These are phyloP conservation scores for Apistogramma diplotaenia DNA, from an alignment of 2,113 vertebrate genomes.

Conservation along the genomic window DNA sequence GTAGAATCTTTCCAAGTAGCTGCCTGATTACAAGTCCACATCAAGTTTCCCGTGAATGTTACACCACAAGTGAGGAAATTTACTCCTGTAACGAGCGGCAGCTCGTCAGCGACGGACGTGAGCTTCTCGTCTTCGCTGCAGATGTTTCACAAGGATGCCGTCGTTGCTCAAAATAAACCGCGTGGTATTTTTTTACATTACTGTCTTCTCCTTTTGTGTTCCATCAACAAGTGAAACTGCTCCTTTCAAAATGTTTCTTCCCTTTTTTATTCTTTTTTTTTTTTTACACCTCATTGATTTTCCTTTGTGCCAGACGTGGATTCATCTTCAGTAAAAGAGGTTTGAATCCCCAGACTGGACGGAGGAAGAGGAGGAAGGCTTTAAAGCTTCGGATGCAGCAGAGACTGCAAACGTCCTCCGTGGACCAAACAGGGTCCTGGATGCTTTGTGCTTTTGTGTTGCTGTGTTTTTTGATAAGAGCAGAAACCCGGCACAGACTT, in stretches of 20 bases:
- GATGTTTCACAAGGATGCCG: background rate
- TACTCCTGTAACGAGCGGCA: background rate
- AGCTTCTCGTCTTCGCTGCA: background rate
- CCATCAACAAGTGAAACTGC: background rate
- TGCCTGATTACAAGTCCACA: background rate
- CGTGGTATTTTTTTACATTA: background rate
- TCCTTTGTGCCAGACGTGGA: background rate
- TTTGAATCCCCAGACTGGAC: background rate
- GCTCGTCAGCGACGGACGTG: background rate
- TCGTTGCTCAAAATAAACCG: conserved; percentile 19
- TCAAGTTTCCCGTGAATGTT: background rate
- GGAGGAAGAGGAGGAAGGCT: background rate
- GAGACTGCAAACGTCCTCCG: background rate
- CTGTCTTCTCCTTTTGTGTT: conserved; percentile 35
- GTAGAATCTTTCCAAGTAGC: background rate
- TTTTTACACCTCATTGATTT: background rate
- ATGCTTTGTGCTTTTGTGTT: background rate
- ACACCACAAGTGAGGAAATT: background rate
- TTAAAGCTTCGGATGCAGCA: background rate
- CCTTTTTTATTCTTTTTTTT: background rate
- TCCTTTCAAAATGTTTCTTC: conserved; percentile 32
- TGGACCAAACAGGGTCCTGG: background rate
- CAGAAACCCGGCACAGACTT: background rate
- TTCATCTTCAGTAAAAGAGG: background rate
- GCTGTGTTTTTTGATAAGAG: background rate